Evolutionary conservation across 2,888 invertebrate genomes (phyloP), one percentile per base, ranked within the genome.

Genomic region (Anticlea derivata): DNA sequence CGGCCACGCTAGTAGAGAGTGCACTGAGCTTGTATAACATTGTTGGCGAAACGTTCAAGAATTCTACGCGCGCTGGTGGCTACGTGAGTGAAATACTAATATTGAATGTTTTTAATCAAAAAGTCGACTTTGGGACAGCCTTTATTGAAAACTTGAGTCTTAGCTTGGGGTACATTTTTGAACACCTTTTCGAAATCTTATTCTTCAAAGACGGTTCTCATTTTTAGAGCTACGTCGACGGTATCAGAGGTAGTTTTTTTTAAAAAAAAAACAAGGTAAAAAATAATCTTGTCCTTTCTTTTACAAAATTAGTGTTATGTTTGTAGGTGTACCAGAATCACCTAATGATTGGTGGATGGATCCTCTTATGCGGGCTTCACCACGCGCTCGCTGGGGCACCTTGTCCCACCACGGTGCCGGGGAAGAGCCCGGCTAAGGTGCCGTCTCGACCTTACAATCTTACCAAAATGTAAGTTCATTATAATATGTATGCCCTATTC

Each of bases 281-380:
- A n/a, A n/a, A n/a, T n/a, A n/a, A n/a, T n/a, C n/a, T n/a, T n/a
- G n/a, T n/a, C n/a, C n/a, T n/a, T n/a, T n/a, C n/a, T n/a, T 17
- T 17, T 2, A 22, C 13, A 22, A 5, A 1, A 8, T 24, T 10
- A 10, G 17, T 22, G 31, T n/a, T 39, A 5, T 43, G 7, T n/a
- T 13, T 17, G 1, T 80, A 96, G 94, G 93, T 96, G 35, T 94
- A 96, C 68, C 97, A 98, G 86, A 98, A 98, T 85, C 95, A 97
- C 78, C 91, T 97, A 54, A 93, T 97, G 85, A 94, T 97, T 63
- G 97, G 97, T 5, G 94, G 96, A 0, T 98, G 98, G 97, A 92
- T 97, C 44, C 84, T 98, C 43, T 93, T 97, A 11, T 95, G 95
- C 41, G 98, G 98, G 0, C 92, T 98, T 11, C 97, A 98, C 79